Base-by-base conservation (phyloP, 2,888 invertebrate genomes). In the Phlogophora meticulosa region DNA sequence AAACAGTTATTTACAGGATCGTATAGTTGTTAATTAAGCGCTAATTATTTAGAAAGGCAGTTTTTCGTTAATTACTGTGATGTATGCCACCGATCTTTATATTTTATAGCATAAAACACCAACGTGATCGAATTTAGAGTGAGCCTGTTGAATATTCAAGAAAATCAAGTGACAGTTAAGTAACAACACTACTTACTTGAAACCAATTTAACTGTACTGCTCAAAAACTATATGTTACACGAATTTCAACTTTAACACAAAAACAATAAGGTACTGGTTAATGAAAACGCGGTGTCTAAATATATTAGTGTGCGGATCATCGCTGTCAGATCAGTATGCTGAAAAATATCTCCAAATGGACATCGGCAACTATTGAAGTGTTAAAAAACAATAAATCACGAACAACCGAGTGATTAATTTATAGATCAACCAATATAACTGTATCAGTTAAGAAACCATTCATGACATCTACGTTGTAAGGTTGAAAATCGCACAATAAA, bases 381-480 rank as follows among this genome's bases (percentile, higher is more conserved):
- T 84, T 87, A 87, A 88, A 80, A 80, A 79, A 74, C 81, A 83
- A 92, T 93, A 92, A 90, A 93, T 93, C 92, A 91, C 89, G 57
- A 46, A 80, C 75, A 86, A 85, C 82, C 75, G 67, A 66, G 83
- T 87, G 89, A 91, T 91, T 91, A 88, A 90, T 91, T 90, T 90
- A 87, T 87, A 85, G 84, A 83, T 81, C 83, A 80, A 81, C 81
- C 74, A 83, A 52, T 34, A 24, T 52, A 46, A 57, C n/a, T 38
- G n/a, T 28, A 28, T 56, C 32, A 56, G 64, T 66, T 66, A 42
- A 40, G 15, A 79, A 66, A 46, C 59, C 36, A 63, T 28, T 72
- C 65, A 63, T 88, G 85, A 72, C 15, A 0, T 13, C 0, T 7
- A 11, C 15, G 13, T 0, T 7, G 57, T 86, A 89, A 82, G 71